Evolutionary conservation across 1,140 invertebrate genomes (phyloP), one percentile per base, ranked within the genome.

Genomic region (Aethina tumida): DNA sequence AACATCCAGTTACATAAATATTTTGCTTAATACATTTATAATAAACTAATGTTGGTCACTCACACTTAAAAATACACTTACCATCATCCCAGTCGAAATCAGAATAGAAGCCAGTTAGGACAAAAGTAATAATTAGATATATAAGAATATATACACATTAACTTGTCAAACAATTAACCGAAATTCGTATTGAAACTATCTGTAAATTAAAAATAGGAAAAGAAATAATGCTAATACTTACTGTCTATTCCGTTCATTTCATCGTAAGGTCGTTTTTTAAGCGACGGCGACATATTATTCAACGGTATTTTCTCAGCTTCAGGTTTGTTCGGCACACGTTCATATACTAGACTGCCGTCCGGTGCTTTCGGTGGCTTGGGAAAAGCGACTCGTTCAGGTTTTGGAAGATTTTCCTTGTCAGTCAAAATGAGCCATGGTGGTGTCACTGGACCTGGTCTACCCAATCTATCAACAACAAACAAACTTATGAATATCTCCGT

Each of bases 201-300:
- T 4, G n/a, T n/a, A n/a, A 34, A 29, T 33, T 28, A 10, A 0
- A 26, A 42, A 14, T 6, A 46, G 42, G 32, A 36, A 39, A 49
- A 39, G 29, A 36, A 46, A 39, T 41, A 47, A 43, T 18, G 33
- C n/a, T n/a, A n/a, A 39, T 59, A 73, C 71, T 79, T 73, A 87
- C 84, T 81, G 69, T 89, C 85, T 48, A 86, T 76, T 43, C 88
- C 88, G 70, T 93, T 92, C 43, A 85, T 74, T 60, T 93, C 87
- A 53, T 91, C 86, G 62, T 86, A 90, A 4, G 74, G 69, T 40
- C 82, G 68, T 63, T 83, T 74, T 63, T 83, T 86, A 41, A 84
- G 59, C 32, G 83, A 75, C 35, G 73, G 66, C 35, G 68, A 68
- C 52, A 63, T 54, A 36, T 64, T 71, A 35, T 67, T 77, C 18